Conservation (phyloP, 2,113 vertebrate species). For the Mirza zaza region DNA sequence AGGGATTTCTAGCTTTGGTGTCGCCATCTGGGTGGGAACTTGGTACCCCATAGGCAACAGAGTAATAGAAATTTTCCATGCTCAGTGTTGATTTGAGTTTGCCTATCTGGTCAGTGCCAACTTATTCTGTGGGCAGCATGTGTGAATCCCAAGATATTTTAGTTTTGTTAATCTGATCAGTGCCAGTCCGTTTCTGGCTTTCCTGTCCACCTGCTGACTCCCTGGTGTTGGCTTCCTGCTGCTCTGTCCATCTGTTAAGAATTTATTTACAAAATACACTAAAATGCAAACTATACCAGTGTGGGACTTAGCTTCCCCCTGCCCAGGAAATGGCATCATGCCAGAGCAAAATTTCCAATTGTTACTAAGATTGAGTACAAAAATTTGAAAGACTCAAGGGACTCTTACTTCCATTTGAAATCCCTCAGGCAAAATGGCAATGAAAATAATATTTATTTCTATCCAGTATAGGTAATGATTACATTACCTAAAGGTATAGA, state of each 20-base stretch:
- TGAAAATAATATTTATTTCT: not conserved
- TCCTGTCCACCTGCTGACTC: constrained; percentile 85
- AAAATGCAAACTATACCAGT: constrained; percentile 75
- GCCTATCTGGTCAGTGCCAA: constrained; percentile 75
- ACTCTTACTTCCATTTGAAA: constrained; percentile 42
- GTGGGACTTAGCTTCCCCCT: constrained; percentile 62
- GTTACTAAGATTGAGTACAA: constrained; percentile 58
- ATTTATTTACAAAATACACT: constrained; percentile 84
- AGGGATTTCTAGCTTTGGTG: not conserved
- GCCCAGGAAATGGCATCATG: constrained; percentile 48
- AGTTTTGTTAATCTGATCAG: constrained; percentile 84
- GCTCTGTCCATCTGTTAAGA: constrained; percentile 85
- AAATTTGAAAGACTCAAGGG: constrained; percentile 52
- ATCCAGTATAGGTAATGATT: not conserved
- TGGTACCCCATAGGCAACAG: not conserved
- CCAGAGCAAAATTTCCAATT: constrained; percentile 68
- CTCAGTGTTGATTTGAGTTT: constrained; percentile 53
- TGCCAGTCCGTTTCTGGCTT: constrained; percentile 83
- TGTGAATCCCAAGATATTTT: constrained; percentile 83
- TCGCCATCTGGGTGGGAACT: constrained; percentile 16
- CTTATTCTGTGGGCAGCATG: constrained; percentile 81
- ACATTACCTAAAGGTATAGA: not conserved
- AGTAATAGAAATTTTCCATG: constrained; percentile 57
- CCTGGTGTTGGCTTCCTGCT: constrained; percentile 82
- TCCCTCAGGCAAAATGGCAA: constrained; percentile 9